Percentiles rank a stretch among this genome's conserved stretches.
Conservation (phyloP, 1,140 invertebrate genomes). For the Chironomus striatipennis region DNA sequence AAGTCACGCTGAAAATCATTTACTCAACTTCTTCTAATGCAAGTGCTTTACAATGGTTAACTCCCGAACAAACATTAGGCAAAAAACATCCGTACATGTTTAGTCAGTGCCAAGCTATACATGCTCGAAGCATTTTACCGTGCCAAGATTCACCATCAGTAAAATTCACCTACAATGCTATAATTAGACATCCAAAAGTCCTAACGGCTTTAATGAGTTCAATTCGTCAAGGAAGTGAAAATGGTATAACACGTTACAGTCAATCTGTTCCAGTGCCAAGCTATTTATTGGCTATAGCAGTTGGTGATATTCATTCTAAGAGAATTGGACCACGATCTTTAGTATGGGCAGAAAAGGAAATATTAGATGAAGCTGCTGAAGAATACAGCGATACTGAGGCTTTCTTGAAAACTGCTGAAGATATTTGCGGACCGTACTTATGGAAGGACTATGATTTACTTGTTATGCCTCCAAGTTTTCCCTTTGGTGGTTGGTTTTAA, state of each 20-base stretch:
- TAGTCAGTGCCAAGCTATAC: slow-evolving; percentile 89
- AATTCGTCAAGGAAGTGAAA: slow-evolving; percentile 44
- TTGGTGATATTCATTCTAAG: slow-evolving; percentile 69
- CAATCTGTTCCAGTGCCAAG: slow-evolving; percentile 70
- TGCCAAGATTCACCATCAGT: slow-evolving; percentile 92
- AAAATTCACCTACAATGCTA: slow-evolving; percentile 78
- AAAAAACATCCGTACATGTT: slow-evolving; percentile 83
- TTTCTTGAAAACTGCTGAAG: slow-evolving; percentile 75
- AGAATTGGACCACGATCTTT: slow-evolving; percentile 65
- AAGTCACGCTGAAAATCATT: slow-evolving; percentile 54
- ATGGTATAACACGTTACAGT: slow-evolving; percentile 52
- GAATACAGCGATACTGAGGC: slow-evolving; percentile 84
- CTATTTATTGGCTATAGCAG: slow-evolving; percentile 78
- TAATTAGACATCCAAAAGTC: slow-evolving; percentile 64
- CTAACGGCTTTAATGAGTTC: slow-evolving; percentile 88
- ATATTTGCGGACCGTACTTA: slow-evolving; percentile 69
- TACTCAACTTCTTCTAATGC: slow-evolving; percentile 67
- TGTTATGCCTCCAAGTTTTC: slow-evolving; percentile 88
- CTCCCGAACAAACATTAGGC: slow-evolving; percentile 76
- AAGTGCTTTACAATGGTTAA: slow-evolving; percentile 83
- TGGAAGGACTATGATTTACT: slow-evolving; percentile 85
- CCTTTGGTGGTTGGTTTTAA: slow-evolving; percentile 54
- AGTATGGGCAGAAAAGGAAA: slow-evolving; percentile 84
- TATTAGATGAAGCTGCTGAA: slow-evolving; percentile 73
- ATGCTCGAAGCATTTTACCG: slow-evolving; percentile 78